Conservation (phyloP, 1,140 invertebrate species). For the Heterodera carotae region DNA sequence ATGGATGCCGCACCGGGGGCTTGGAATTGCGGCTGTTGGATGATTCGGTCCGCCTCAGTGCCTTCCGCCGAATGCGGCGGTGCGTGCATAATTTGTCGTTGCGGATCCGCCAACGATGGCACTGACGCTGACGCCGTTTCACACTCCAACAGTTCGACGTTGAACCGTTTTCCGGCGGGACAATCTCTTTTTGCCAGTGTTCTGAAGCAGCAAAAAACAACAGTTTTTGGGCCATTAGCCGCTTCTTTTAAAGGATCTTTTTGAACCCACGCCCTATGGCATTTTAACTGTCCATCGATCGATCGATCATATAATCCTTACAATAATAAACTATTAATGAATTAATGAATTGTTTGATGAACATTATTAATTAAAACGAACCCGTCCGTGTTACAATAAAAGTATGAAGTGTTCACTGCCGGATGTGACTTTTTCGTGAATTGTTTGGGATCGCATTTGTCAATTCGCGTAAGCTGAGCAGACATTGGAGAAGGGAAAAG, state of each 20-base stretch:
- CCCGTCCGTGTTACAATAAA: conserved; percentile 49
- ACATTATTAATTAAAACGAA: conserved; percentile 20
- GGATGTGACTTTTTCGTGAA: conserved; percentile 34
- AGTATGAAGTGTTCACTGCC: conserved; percentile 39
- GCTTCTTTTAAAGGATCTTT: no score
- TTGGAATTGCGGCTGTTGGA: conserved; percentile 58
- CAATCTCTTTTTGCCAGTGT: conserved; percentile 44
- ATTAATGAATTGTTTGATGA: no score
- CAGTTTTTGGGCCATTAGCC: not conserved
- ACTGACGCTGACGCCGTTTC: conserved; percentile 29
- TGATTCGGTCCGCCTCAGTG: conserved; percentile 26
- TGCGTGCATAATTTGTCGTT: conserved; percentile 3
- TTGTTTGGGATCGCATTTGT: conserved; percentile 39
- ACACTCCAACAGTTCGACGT: conserved; percentile 52
- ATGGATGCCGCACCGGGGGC: conserved; percentile 48
- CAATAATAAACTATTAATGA: no score
- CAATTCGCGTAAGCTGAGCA: conserved; percentile 11
- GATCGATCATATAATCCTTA: no score
- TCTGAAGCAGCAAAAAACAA: not conserved
- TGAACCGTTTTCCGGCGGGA: conserved; percentile 57
- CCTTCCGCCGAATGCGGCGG: not conserved
- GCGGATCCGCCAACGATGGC: not conserved
- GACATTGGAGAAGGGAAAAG: conserved; percentile 14
- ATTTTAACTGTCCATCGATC: no score
- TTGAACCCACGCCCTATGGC: not conserved